Base-by-base conservation (phyloP, 2,888 invertebrate genomes). In the Drosophila recens region DNA sequence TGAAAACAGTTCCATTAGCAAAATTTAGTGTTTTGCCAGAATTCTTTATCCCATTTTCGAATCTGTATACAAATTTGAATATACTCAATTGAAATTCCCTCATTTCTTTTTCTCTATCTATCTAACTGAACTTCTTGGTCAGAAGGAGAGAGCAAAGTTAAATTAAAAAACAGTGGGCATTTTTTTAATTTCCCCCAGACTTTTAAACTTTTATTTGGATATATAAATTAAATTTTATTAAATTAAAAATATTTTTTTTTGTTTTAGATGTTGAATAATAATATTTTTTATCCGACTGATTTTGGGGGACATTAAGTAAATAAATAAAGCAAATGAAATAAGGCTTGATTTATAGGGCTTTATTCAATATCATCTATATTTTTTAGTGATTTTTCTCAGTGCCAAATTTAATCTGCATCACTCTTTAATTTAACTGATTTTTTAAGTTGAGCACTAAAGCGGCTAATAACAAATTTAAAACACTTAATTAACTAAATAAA, bases 401-500 rank as follows among this genome's bases (percentile, higher is more conserved):
- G 11, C 10, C 10, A 30, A 45, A 23, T n/a, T 23, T 27, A 45
- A 58, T 76, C 71, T 46, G 53, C 20, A 61, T 61, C 64, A 68
- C 53, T 51, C 43, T 64, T 59, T 27, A 2, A 1, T 45, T 58
- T 20, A 51, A 66, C 66, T 59, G 59, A 40, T 23, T 34, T 56
- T 59, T 63, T 56, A 11, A 38, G 45, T 45, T 57, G 48, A 33
- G 34, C 62, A 51, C 23, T 20, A 54, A 53, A 15, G 54, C 42
- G 74, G 58, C 64, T 61, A 58, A 78, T 61, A 62, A 84, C 56
- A 72, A 70, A 67, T 70, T 69, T 51, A 75, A 87, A 73, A 79
- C 82, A 79, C 87, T 81, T 84, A 62, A 87, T 82, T 87, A 87
- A 72, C 63, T 45, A 58, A 40, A 46, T 62, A 49, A 42, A 34